Conservation (phyloP, 2,113 vertebrate species). For the Lophotis ruficrista region DNA sequence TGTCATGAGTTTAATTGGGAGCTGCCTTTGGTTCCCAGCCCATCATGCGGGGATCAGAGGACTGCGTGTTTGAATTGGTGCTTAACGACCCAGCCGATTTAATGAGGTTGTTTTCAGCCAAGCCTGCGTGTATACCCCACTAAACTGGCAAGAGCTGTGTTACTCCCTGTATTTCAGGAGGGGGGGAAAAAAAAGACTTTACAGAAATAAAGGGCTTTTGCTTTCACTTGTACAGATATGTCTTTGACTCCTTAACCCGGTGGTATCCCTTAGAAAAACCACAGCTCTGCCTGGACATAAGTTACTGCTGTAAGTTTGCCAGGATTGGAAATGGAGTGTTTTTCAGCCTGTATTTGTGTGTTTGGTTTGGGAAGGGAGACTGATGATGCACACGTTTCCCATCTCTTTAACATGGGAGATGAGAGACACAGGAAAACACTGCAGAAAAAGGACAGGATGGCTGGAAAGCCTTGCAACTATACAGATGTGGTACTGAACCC, state of each 20-base stretch:
- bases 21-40: conserved; percentile 27
- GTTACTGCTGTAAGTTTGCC: neutral
- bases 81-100: neutral
- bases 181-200: neutral
- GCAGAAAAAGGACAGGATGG: neutral
- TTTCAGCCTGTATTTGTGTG: neutral
- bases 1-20: neutral
- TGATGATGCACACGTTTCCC: neutral
- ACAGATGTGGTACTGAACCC: neutral
- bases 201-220: neutral
- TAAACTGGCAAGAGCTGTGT: neutral
- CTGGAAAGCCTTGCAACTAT: neutral
- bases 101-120: conserved; percentile 43
- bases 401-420: neutral
- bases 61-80: neutral
- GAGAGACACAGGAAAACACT: neutral
- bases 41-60: neutral
- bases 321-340: neutral
- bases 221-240: accelerated
- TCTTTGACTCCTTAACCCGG: neutral
- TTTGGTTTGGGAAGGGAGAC: neutral
- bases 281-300: neutral
- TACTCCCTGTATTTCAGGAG: neutral
- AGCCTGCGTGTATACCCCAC: neutral
- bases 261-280: neutral